Evolutionary conservation across 2,888 invertebrate genomes (phyloP).

Genomic region (Anthophora plumipes): DNA sequence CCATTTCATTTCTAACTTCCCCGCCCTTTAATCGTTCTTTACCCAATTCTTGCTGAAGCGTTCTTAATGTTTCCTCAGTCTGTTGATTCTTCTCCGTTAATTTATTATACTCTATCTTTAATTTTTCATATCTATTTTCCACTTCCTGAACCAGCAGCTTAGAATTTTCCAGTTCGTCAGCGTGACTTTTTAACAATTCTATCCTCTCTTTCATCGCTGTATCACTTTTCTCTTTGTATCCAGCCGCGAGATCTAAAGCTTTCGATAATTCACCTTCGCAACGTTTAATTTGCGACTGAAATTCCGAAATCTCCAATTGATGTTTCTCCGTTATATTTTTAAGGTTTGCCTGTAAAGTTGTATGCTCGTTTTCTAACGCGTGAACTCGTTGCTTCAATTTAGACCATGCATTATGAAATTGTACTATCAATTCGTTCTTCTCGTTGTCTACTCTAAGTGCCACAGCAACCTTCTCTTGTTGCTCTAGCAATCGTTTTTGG

Average conservation of each 20-base stretch:
- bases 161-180: constrained; percentile 81
- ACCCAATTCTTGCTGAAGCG: constrained; percentile 80
- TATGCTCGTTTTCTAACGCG: constrained; percentile 82
- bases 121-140: constrained; percentile 78
- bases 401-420: constrained; percentile 88
- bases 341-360: constrained; percentile 82
- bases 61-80: constrained; percentile 76
- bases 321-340: constrained; percentile 86
- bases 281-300: constrained; percentile 86
- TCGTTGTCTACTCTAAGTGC: constrained; percentile 91
- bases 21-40: constrained; percentile 78
- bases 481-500: constrained; percentile 90
- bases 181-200: constrained; percentile 78
- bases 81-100: constrained; percentile 76
- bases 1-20: constrained; percentile 81
- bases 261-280: constrained; percentile 91
- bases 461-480: constrained; percentile 92
- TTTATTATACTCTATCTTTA: constrained; percentile 77
- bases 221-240: constrained; percentile 83
- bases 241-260: constrained; percentile 87
- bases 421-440: constrained; percentile 89
- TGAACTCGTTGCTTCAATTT: constrained; percentile 84
- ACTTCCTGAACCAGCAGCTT: constrained; percentile 80
- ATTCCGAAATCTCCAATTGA: constrained; percentile 85
- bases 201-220: constrained; percentile 79